Percentiles rank a stretch among this genome's conserved stretches.
Evolutionary conservation across 2,797 vertebrate species (phyloP).

Genomic region (Allobates femoralis): DNA sequence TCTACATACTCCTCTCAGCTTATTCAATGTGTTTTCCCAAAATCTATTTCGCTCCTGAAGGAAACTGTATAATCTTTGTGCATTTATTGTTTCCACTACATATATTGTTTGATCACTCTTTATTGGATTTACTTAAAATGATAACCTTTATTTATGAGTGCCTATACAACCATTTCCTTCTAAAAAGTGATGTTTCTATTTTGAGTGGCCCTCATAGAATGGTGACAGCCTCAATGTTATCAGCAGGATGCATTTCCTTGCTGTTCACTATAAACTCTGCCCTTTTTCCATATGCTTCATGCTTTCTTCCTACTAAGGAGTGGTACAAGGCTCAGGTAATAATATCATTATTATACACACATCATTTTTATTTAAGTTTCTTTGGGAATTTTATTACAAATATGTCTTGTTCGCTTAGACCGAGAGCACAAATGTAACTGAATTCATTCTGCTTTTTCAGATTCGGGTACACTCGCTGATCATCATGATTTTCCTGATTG

Average conservation of each 20-base stretch:
- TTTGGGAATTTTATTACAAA: neutral
- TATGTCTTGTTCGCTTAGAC: neutral
- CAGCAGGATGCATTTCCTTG: slow-evolving; percentile 38
- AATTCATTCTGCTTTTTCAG: slow-evolving; percentile 34
- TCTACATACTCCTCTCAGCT: too few species aligned
- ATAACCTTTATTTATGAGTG: too few species aligned
- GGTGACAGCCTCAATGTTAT: slow-evolving; percentile 9
- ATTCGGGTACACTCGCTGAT: neutral
- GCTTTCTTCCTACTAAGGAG: neutral
- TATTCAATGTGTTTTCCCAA: too few species aligned
- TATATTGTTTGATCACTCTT: too few species aligned
- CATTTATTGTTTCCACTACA: too few species aligned
- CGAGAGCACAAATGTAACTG: neutral
- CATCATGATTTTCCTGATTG: slow-evolving; percentile 54
- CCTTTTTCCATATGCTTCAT: neutral
- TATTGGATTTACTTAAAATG: too few species aligned
- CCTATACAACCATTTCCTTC: neutral
- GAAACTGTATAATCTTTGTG: too few species aligned
- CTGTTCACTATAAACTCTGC: neutral
- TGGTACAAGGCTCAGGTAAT: neutral
- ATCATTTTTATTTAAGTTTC: neutral
- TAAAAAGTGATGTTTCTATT: neutral
- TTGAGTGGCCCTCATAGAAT: neutral
- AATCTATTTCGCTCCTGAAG: too few species aligned
- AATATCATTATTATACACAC: neutral